A percentile compares a stretch with the other conserved stretches of the same genome.
These are phyloP conservation scores for Ashinkailepas kermadecensis DNA, from an alignment of 2,888 invertebrate species.

Conservation along the genomic window DNA sequence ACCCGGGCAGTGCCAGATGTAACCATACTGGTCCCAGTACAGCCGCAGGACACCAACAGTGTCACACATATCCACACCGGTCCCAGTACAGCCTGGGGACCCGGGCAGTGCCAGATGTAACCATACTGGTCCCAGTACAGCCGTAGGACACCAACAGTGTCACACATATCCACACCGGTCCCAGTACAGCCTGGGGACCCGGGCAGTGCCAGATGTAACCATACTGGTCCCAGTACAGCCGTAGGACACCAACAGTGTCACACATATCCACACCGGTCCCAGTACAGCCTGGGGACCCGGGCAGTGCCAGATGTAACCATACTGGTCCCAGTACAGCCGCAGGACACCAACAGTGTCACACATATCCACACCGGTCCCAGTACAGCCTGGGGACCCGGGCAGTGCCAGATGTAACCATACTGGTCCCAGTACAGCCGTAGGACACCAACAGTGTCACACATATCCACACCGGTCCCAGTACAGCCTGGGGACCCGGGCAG, in stretches of 20 bases:
- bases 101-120: neutral
- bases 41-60: too few relatives aligned
- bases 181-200: conserved; percentile 48
- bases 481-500: conserved; percentile 43
- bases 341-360: too few relatives aligned
- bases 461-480: conserved; percentile 53
- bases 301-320: neutral
- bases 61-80: conserved; percentile 47
- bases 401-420: neutral
- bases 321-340: too few relatives aligned
- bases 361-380: conserved; percentile 51
- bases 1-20: neutral
- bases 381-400: conserved; percentile 45
- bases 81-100: conserved; percentile 49
- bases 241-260: too few relatives aligned
- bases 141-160: too few relatives aligned
- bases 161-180: conserved; percentile 48
- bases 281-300: conserved; percentile 46
- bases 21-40: too few relatives aligned
- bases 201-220: neutral
- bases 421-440: too few relatives aligned
- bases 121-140: too few relatives aligned
- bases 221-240: too few relatives aligned
- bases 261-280: conserved; percentile 49
- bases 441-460: too few relatives aligned